A percentile compares a stretch with the other conserved stretches of the same genome.
phyloP scores from a whole-genome alignment of 2,888 invertebrate species.

The Thereva nobilitata region DNA sequence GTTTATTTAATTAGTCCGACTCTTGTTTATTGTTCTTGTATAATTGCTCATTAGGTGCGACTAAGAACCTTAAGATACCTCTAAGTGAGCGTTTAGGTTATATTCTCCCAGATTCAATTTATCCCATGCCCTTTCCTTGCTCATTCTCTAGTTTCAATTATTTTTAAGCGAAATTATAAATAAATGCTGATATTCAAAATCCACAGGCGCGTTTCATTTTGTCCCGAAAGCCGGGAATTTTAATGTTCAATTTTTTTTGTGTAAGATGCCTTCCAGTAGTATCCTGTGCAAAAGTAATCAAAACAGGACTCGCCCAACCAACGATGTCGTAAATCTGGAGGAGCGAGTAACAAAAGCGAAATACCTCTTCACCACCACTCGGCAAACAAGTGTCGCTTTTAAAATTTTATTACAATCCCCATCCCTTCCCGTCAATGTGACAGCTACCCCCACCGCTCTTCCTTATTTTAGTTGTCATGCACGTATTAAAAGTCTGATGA shows the following conservation, averaged over 20 bases:
- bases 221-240: not conserved
- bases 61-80: conserved; percentile 15
- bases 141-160: conserved; percentile 1
- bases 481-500: conserved; percentile 31
- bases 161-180: no score
- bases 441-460: not conserved
- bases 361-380: not conserved
- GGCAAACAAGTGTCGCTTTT: conserved; percentile 32
- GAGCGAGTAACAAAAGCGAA: conserved; percentile 6
- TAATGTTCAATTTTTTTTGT: no score
- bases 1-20: conserved; percentile 31
- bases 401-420: conserved; percentile 30
- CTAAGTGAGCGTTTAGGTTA: conserved; percentile 15
- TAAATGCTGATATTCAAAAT: no score
- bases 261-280: no score
- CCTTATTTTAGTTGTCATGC: conserved; percentile 6
- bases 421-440: conserved; percentile 22
- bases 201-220: not conserved
- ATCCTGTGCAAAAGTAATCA: conserved; percentile 24
- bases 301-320: conserved; percentile 26
- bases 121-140: not conserved
- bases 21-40: conserved; percentile 23
- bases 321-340: conserved; percentile 28
- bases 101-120: conserved; percentile 8
- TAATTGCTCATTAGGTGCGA: conserved; percentile 33